These are phyloP conservation scores for Papilio helenus DNA, from an alignment of 1,140 invertebrate species.

Conservation along the genomic window DNA sequence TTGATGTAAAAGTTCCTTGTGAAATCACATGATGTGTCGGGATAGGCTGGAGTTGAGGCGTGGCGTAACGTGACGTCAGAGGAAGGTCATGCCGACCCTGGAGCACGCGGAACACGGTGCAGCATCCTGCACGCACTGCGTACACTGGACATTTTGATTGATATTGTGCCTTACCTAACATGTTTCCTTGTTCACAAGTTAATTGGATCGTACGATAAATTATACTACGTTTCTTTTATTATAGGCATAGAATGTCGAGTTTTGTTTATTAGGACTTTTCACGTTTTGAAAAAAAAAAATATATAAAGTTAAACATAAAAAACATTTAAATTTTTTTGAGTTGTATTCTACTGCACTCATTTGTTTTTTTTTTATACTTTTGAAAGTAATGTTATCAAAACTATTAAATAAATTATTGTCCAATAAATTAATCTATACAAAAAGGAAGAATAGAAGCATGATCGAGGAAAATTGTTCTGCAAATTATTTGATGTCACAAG, in stretches of 20 bases:
- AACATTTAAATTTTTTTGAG: too few relatives aligned
- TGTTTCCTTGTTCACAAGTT: constrained; percentile 24
- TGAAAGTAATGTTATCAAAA: too few relatives aligned
- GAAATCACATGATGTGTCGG: neutral
- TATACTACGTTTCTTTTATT: neutral
- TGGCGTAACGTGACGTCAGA: constrained; percentile 10
- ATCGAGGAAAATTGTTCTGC: constrained; percentile 3
- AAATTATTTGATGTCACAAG: neutral
- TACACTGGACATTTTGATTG: constrained; percentile 14
- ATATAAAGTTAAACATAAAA: neutral
- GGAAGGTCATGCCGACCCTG: constrained; percentile 25
- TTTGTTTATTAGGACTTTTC: neutral
- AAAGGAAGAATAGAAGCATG: neutral
- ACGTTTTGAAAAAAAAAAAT: neutral
- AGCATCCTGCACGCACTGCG: constrained; percentile 22
- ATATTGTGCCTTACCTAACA: constrained; percentile 26
- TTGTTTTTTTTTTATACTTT: too few relatives aligned
- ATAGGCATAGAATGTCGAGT: neutral
- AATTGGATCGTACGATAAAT: neutral
- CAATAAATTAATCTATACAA: neutral
- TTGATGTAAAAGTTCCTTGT: neutral
- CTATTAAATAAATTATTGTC: neutral
- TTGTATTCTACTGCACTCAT: too few relatives aligned
- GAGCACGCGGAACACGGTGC: constrained; percentile 21
- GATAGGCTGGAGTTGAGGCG: neutral